Evolutionary conservation across 2,797 vertebrate species (phyloP), one percentile per base, ranked within the genome.

Genomic region (Morelia viridis): DNA sequence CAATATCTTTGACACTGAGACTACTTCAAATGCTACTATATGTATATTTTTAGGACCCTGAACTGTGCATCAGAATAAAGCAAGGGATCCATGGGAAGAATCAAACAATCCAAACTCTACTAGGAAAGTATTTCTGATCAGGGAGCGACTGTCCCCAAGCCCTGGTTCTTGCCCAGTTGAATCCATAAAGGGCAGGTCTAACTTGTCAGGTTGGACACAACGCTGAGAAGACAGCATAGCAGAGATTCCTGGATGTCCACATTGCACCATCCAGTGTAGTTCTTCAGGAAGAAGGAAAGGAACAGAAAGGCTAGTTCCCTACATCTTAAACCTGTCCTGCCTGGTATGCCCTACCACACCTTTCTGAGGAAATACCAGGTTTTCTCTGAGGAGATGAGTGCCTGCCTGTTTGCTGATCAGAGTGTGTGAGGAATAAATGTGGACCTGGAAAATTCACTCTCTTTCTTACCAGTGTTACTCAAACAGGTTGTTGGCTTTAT

Each of bases 231-330:
- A 22, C 88, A 89, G 88, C 88, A 92, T 92, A 89, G 56, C 83
- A 24, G 28, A 41, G 88, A 92, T 92, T 86, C 91, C 88, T 53
- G 35, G 41, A 28, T 9, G 87, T 85, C 87, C 22, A 11, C 56
- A 89, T 92, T 92, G 91, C 91, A 31, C 65, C 91, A 80, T 64
- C 58, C 68, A 64, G 57, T 19, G 24, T 19, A 1, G 28, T 26
- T 58, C 58, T 46, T 15, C 24, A n/a, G 31, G 84, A 13, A 57
- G 71, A 88, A 9, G 58, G 19, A 65, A 28, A 89, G 65, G 56
- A 28, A 90, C 64, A 61, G 4, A 35, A n/a, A 12, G 46, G 28
- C 28, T 41, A 24, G 50, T n/a, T 35, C 6, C 24, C 22, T 64
- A 56, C 5, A 56, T 64, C 58, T 64, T 76, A 88, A 80, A 65